Evolutionary conservation across 2,888 invertebrate species (phyloP), one percentile per base, ranked within the genome.

Genomic region (Lysandra bellargus): DNA sequence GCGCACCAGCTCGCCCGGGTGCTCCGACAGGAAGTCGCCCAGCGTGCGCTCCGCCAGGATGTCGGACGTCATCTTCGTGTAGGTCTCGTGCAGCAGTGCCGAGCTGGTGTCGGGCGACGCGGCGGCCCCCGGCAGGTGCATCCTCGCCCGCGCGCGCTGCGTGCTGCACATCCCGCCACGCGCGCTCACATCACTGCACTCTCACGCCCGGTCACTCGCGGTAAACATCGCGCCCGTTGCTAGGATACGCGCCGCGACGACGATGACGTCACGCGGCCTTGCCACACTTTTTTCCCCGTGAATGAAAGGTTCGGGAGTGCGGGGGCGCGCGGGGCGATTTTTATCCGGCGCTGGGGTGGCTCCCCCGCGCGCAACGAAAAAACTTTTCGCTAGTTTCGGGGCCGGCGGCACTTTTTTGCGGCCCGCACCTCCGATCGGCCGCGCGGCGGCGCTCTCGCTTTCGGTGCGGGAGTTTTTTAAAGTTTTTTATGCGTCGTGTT

Each of bases 1-100:
- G 87, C 98, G 95, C 84, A 99, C 98, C 85, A 99, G 95, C 92
- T 99, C 99, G 57, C 98, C 98, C 5, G 98, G 98, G 93, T 98
- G 98, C 89, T 98, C 98, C 81, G 98, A 97, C 83, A 98, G 94
- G 87, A 98, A 97, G 89, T 98, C 98, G 78, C 98, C 98, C 81
- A 98, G 95, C 7, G 98, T 97, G 83, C 98, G 95, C 91, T 98
- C 98, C 9, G 98, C 98, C 85, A 98, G 95, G 89, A 98, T 98
- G 91, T 98, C 98, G 12, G 98, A 98, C 84, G 98, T 98, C 96
- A 98, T 97, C 95, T 98, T 98, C 80, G 97, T 97, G 94, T 97
- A 97, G 82, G 97, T 97, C 92, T 98, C 97, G 89, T 97, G 97
- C 83, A 97, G 95, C 84, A 97, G 92, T 83, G 96, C 95, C 84